Evolutionary conservation across 2,797 vertebrate genomes (phyloP), one percentile per base, ranked within the genome.

Genomic region (Gadopsis marmoratus): DNA sequence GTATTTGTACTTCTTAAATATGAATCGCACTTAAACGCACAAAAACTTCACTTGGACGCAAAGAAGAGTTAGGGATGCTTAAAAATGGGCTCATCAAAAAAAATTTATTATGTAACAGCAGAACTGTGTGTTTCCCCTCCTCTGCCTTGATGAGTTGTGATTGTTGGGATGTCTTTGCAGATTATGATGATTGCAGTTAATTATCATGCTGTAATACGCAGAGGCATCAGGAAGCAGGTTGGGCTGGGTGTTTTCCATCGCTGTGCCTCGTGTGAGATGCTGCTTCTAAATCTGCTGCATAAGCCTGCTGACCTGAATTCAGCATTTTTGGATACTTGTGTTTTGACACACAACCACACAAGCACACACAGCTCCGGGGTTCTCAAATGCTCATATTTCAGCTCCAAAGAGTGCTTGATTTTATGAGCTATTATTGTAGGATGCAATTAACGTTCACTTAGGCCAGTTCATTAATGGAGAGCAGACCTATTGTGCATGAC

Each of bases 111-210:
- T 41, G 17, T 60, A 87, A 87, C 59, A 59, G 29, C 58, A 39
- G 41, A 81, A 71, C 51, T 56, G 31, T 41, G 23, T 14, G 43
- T 33, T 82, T 80, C 63, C 72, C 23, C 62, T 65, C 56, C 45
- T 59, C 56, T 72, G 61, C 81, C 72, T 64, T 85, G 59, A 76
- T 80, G 48, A 70, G 37, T 39, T 39, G 37, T 9, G 37, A 9
- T 21, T 64, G 43, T 23, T 83, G 74, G 37, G 76, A 86, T 83
- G 53, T 61, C 37, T 61, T 29, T 31, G 54, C 21, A 78, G 86
- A 91, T 89, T 73, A 77, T 23, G 13, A 50, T 89, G 81, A 85
- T 84, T 87, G 48, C 72, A 26, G 58, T 71, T 81, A 71, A 89
- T 90, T 82, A 73, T 47, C 6, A 17, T 19, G 31, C 58, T 56